phyloP scores from a whole-genome alignment of 2,888 invertebrate genomes.

The Caenorhabditis macrosperma region DNA sequence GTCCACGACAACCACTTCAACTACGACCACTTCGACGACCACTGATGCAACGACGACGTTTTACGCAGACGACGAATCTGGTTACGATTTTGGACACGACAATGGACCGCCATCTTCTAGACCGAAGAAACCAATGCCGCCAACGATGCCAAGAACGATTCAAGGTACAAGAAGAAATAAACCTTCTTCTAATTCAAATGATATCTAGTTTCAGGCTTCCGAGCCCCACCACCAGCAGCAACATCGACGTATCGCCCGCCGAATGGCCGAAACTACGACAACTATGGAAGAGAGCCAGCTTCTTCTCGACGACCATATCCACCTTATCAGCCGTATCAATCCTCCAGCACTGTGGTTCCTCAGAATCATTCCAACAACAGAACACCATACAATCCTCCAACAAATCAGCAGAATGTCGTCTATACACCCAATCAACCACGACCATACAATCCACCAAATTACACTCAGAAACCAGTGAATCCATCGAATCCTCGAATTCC shows the following conservation, averaged over 20 bases:
- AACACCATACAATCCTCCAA: conserved; percentile 27
- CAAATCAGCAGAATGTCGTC: conserved; percentile 1
- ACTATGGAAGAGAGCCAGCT: conserved; percentile 41
- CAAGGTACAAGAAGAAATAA: conserved; percentile 50
- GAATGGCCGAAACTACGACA: conserved; percentile 37
- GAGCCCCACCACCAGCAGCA: conserved; percentile 45
- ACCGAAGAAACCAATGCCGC: conserved; percentile 45
- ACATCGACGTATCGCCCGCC: conserved; percentile 43
- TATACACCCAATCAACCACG: conserved; percentile 18
- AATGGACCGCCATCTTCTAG: conserved; percentile 50
- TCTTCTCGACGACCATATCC: conserved; percentile 41
- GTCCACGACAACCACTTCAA: conserved; percentile 3
- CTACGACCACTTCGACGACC: conserved; percentile 11
- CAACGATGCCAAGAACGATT: conserved; percentile 57
- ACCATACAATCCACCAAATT: conserved; percentile 18
- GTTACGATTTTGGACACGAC: conserved; percentile 38
- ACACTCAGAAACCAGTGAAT: conserved; percentile 4
- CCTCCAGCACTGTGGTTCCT: conserved; percentile 17
- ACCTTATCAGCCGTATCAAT: conserved; percentile 33
- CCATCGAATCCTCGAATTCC: conserved; percentile 13
- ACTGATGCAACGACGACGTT: conserved; percentile 12
- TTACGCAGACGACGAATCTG: conserved; percentile 21
- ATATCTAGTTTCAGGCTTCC: conserved; percentile 32
- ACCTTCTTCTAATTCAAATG: too few relatives aligned
- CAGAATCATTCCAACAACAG: conserved; percentile 32